Evolutionary conservation across 1,140 invertebrate genomes (phyloP).

Genomic region (Leptonema lineaticorne): DNA sequence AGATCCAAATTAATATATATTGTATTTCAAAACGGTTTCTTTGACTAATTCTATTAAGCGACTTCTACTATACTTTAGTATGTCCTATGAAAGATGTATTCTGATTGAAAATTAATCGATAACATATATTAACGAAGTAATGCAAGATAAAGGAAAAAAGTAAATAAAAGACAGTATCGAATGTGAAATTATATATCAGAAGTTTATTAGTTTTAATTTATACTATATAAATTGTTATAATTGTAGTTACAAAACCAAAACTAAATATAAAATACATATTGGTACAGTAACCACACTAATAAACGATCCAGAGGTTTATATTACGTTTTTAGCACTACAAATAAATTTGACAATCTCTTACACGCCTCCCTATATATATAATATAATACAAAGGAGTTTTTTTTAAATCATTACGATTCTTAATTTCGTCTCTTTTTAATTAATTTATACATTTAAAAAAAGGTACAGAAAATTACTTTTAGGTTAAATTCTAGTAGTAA

Average conservation of each 20-base stretch:
- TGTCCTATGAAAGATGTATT: too few species aligned
- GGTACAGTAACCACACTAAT: slow-evolving; percentile 27
- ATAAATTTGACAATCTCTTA: slow-evolving; percentile 10
- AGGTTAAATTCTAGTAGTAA: slow-evolving; percentile 41
- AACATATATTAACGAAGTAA: too few species aligned
- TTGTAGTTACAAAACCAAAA: slow-evolving; percentile 25
- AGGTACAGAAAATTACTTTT: slow-evolving; percentile 39
- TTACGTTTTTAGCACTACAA: slow-evolving; percentile 9
- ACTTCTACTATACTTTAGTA: too few species aligned
- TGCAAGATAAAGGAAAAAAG: not conserved
- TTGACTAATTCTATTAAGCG: too few species aligned
- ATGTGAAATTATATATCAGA: slow-evolving; percentile 18
- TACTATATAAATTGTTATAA: slow-evolving; percentile 24
- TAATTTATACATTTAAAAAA: slow-evolving; percentile 40
- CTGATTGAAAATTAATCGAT: too few species aligned
- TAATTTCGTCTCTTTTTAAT: too few species aligned
- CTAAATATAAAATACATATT: slow-evolving; percentile 27
- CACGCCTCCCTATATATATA: not conserved
- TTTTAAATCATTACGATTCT: too few species aligned
- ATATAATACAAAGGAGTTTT: slow-evolving; percentile 13
- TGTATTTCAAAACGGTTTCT: too few species aligned
- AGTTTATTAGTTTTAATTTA: slow-evolving; percentile 21
- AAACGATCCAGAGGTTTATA: slow-evolving; percentile 14
- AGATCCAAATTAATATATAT: too few species aligned
- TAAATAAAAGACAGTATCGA: not conserved